Percentiles rank a stretch among this genome's conserved stretches.
Evolutionary conservation across 2,888 invertebrate species (phyloP).

Genomic region (Apotomis turbidana): DNA sequence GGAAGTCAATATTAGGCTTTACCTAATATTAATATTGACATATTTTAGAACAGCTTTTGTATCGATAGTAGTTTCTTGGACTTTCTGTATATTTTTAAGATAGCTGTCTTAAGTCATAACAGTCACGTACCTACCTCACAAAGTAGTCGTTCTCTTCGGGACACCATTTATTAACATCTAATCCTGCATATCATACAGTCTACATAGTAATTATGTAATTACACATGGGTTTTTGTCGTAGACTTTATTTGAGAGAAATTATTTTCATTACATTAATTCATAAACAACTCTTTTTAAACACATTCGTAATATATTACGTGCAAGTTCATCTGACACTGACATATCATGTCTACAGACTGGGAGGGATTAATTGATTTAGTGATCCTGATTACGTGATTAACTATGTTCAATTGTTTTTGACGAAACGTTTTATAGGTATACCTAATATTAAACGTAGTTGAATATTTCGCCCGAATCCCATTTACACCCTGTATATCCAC

Average conservation of each 20-base stretch:
- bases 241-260: not conserved
- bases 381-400: not conserved
- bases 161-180: no score
- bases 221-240: not conserved
- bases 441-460: no score
- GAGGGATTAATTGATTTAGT: not conserved
- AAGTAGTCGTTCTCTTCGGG: no score
- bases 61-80: no score
- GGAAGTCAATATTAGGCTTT: no score
- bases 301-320: not conserved
- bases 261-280: not conserved
- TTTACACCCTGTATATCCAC: not conserved
- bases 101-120: no score
- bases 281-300: not conserved
- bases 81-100: no score
- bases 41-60: no score
- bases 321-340: not conserved
- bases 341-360: not conserved
- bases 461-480: not conserved
- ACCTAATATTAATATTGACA: no score
- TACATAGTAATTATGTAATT: not conserved
- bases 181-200: no score
- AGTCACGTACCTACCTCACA: no score
- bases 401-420: not conserved
- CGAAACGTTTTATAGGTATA: no score